These are phyloP conservation scores for Tetragonisca angustula DNA, from an alignment of 2,888 invertebrate genomes.

Conservation along the genomic window DNA sequence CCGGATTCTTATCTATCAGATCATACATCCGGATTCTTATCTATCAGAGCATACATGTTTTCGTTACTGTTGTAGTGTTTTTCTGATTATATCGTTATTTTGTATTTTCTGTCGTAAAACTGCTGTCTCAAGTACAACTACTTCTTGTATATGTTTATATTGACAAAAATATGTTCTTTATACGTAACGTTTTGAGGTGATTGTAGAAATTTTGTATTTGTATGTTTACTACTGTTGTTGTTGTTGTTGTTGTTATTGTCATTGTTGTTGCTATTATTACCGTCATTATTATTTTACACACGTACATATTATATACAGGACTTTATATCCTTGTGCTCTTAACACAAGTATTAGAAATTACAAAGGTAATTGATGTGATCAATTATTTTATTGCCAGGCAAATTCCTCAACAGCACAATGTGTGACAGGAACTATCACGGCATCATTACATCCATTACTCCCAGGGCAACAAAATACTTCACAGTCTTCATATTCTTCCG, in stretches of 20 bases:
- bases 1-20: not conserved
- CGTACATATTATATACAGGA: not conserved
- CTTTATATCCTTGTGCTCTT: not conserved
- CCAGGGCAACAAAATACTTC: conserved; percentile 81
- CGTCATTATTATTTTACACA: not conserved
- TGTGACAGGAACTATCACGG: conserved; percentile 76
- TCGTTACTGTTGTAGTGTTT: too few species aligned
- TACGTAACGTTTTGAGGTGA: too few species aligned
- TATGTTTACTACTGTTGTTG: not conserved
- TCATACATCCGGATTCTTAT: not conserved
- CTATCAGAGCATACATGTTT: not conserved
- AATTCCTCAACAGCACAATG: conserved; percentile 82
- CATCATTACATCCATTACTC: conserved; percentile 78
- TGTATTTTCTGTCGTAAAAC: too few species aligned
- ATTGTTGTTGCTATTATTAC: too few species aligned
- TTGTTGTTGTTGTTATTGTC: too few species aligned
- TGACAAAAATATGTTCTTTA: too few species aligned
- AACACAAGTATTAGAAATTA: not conserved
- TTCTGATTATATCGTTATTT: too few species aligned
- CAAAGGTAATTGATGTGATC: not conserved
- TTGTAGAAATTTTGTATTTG: not conserved
- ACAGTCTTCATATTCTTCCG: conserved; percentile 79
- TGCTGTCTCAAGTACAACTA: too few species aligned
- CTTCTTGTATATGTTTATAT: too few species aligned
- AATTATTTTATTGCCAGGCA: conserved; percentile 70